phyloP scores from a whole-genome alignment of 2,888 invertebrate genomes.

The Anthophora plumipes region DNA sequence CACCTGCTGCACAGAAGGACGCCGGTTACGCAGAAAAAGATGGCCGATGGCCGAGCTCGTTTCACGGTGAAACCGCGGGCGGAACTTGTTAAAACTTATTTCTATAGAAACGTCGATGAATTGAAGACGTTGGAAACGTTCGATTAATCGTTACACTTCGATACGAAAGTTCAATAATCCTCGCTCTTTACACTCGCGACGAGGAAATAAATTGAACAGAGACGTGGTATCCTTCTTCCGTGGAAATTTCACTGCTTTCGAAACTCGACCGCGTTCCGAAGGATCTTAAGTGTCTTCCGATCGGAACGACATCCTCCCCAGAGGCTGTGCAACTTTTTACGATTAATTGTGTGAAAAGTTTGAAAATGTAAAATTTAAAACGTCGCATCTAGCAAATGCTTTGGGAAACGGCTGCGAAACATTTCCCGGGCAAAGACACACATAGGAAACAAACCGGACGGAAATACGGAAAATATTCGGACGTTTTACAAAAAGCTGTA shows the following conservation, averaged over 20 bases:
- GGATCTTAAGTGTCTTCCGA: conserved; percentile 13
- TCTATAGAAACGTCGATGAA: background rate
- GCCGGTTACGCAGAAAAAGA: background rate
- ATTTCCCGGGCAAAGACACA: too few relatives aligned
- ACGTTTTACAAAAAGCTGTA: background rate
- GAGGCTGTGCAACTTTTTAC: background rate
- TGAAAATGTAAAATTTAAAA: background rate
- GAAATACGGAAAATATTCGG: background rate
- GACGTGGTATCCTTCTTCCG: background rate
- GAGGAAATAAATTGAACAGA: conserved; percentile 5
- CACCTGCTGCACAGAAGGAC: conserved; percentile 22
- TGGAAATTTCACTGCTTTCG: background rate
- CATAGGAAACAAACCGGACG: background rate
- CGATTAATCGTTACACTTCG: background rate
- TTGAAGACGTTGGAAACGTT: background rate
- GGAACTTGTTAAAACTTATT: conserved; percentile 1
- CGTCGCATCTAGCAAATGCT: too few relatives aligned
- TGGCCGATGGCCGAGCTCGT: background rate
- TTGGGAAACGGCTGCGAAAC: too few relatives aligned
- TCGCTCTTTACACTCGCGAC: background rate
- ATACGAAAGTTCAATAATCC: background rate
- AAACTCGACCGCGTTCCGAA: background rate
- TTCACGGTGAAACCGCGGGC: background rate
- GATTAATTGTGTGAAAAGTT: conserved; percentile 10
- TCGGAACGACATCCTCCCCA: background rate